Percentiles rank a stretch among this genome's conserved stretches.
phyloP scores from a whole-genome alignment of 2,888 invertebrate species.

The Drosophila eohydei region DNA sequence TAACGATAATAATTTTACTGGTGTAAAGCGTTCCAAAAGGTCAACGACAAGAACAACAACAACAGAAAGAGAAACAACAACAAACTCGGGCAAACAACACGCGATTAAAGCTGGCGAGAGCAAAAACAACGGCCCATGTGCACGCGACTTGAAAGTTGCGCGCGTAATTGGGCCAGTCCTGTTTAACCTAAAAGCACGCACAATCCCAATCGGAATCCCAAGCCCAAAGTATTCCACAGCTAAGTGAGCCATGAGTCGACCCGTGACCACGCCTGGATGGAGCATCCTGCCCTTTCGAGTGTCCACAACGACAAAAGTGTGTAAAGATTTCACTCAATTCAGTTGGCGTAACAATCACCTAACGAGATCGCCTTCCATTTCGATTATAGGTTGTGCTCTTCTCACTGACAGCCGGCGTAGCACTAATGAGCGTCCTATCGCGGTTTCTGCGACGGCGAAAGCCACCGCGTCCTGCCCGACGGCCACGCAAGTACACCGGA shows the following conservation, averaged over 20 bases:
- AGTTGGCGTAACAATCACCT: not conserved
- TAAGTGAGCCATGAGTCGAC: constrained; percentile 59
- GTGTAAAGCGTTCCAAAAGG: constrained; percentile 34
- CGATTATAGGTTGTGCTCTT: constrained; percentile 84
- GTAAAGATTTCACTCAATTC: not conserved
- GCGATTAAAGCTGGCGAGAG: constrained; percentile 21
- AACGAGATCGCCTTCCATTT: not conserved
- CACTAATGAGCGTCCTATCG: constrained; percentile 93
- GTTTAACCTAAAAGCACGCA: constrained; percentile 61
- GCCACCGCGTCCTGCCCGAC: constrained; percentile 87
- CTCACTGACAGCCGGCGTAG: constrained; percentile 88
- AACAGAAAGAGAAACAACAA: constrained; percentile 8
- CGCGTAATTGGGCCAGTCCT: constrained; percentile 48
- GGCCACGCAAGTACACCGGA: constrained; percentile 87
- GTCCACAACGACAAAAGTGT: constrained; percentile 84
- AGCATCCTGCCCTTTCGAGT: constrained; percentile 81
- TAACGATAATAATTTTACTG: constrained; percentile 10
- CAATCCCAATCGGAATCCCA: not conserved
- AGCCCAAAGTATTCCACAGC: constrained; percentile 12
- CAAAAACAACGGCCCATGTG: constrained; percentile 44
- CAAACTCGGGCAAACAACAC: constrained; percentile 16
- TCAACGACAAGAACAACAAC: constrained; percentile 32
- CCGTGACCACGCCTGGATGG: constrained; percentile 74
- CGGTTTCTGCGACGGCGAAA: constrained; percentile 91
- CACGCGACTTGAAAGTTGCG: constrained; percentile 49